Conservation (phyloP, 2,797 vertebrate species). For the Gorsachius magnificus region DNA sequence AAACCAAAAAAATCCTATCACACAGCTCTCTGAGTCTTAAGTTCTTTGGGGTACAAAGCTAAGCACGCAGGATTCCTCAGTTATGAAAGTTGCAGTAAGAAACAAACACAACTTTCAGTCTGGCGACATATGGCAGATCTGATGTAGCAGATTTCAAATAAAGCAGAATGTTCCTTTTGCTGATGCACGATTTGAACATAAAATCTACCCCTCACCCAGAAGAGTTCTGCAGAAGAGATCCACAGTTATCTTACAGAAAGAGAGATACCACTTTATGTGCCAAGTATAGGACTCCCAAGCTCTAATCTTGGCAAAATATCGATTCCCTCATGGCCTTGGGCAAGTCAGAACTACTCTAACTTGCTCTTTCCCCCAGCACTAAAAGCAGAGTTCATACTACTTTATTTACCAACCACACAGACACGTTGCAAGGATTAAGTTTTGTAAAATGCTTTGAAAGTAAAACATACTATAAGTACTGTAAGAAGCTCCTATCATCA, state of each 20-base stretch:
- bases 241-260: slow-evolving; percentile 10
- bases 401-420: slow-evolving; percentile 25
- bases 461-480: background rate
- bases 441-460: slow-evolving; percentile 6
- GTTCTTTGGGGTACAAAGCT: background rate
- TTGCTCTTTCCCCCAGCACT: slow-evolving; percentile 24
- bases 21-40: background rate
- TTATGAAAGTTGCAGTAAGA: background rate
- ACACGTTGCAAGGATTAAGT: background rate
- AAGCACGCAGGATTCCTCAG: background rate
- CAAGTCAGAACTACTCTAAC: slow-evolving; percentile 47
- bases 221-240: background rate
- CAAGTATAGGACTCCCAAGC: background rate
- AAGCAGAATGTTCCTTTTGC: slow-evolving; percentile 68
- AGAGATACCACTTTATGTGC: background rate
- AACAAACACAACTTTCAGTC: slow-evolving; percentile 48
- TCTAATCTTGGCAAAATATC: slow-evolving; percentile 34
- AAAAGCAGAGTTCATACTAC: slow-evolving; percentile 19
- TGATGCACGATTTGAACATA: slow-evolving; percentile 37
- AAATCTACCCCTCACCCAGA: slow-evolving; percentile 34
- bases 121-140: slow-evolving; percentile 53
- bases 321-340: slow-evolving; percentile 33
- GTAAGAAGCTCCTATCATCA: background rate
- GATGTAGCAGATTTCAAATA: slow-evolving; percentile 63
- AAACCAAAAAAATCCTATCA: background rate